Evolutionary conservation across 2,113 vertebrate genomes (phyloP).

Genomic region (Pseudonaja textilis): DNA sequence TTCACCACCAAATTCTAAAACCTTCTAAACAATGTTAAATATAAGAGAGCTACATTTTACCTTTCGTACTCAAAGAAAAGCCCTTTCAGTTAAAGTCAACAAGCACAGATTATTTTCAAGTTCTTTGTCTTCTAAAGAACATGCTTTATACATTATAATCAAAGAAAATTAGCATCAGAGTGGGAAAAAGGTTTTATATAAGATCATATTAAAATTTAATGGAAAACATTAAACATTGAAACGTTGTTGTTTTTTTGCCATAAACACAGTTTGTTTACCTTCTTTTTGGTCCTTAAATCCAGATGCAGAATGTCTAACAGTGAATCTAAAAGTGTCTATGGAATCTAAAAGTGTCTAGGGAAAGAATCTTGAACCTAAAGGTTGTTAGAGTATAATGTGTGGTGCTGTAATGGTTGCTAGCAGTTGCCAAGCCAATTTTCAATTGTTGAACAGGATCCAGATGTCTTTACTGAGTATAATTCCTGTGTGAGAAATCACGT

Average conservation of each 20-base stretch:
- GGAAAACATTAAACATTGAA: not conserved
- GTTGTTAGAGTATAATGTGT: not conserved
- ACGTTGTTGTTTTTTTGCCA: not conserved
- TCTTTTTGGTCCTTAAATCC: not conserved
- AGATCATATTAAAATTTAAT: not conserved
- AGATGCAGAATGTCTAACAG: rapidly evolving
- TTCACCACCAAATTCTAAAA: not conserved
- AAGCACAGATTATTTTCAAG: not conserved
- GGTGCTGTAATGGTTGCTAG: too few species aligned
- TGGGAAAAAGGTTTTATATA: not conserved
- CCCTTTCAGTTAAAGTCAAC: not conserved
- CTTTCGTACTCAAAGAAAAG: not conserved
- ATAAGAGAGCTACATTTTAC: not conserved
- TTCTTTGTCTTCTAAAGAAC: not conserved
- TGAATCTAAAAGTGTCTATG: not conserved
- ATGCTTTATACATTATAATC: not conserved
- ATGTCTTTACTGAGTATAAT: constrained; percentile 13
- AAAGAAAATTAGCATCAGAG: not conserved
- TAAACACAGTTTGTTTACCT: not conserved
- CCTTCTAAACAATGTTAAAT: not conserved
- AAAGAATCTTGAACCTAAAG: not conserved
- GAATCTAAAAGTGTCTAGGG: not conserved
- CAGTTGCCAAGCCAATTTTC: not conserved
- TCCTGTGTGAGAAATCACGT: not conserved
- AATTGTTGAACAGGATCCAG: constrained; percentile 4